Conservation (phyloP, 1,140 invertebrate species). For the Macrobrachium rosenbergii region DNA sequence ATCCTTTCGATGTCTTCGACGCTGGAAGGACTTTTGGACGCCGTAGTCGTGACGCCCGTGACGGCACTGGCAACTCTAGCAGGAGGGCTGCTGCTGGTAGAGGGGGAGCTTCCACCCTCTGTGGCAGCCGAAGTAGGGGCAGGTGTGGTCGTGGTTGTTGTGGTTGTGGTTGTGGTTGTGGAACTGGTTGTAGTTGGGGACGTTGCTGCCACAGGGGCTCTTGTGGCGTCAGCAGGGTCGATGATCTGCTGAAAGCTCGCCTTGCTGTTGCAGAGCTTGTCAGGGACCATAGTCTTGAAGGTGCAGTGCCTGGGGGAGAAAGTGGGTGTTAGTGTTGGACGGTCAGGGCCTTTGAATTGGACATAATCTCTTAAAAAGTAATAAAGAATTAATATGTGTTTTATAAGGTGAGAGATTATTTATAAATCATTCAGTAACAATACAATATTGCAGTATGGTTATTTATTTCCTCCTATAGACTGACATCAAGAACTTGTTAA, state of each 20-base stretch:
- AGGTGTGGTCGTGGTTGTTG: not conserved
- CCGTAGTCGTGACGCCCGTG: not conserved
- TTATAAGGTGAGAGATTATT: too few relatives aligned
- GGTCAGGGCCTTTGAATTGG: too few relatives aligned
- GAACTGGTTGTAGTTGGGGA: not conserved
- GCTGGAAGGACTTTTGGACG: not conserved
- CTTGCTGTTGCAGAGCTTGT: constrained; percentile 29
- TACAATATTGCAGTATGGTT: too few relatives aligned
- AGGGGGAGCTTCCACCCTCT: not conserved
- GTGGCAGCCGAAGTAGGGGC: not conserved
- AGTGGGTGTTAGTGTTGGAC: too few relatives aligned
- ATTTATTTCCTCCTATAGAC: too few relatives aligned
- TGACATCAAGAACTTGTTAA: too few relatives aligned
- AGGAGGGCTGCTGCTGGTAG: not conserved
- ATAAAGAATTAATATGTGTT: too few relatives aligned
- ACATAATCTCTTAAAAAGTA: too few relatives aligned
- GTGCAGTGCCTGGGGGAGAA: constrained; percentile 34
- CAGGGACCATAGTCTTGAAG: constrained; percentile 39
- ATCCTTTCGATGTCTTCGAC: constrained; percentile 39
- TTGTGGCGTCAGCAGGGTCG: constrained; percentile 2
- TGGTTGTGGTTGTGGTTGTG: not conserved
- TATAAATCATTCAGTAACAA: too few relatives aligned
- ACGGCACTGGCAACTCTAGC: not conserved
- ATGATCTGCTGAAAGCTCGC: constrained; percentile 18
- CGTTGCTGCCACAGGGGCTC: not conserved